Evolutionary conservation across 2,113 vertebrate genomes (phyloP), one percentile per base, ranked within the genome.

Genomic region (Platichthys flesus): DNA sequence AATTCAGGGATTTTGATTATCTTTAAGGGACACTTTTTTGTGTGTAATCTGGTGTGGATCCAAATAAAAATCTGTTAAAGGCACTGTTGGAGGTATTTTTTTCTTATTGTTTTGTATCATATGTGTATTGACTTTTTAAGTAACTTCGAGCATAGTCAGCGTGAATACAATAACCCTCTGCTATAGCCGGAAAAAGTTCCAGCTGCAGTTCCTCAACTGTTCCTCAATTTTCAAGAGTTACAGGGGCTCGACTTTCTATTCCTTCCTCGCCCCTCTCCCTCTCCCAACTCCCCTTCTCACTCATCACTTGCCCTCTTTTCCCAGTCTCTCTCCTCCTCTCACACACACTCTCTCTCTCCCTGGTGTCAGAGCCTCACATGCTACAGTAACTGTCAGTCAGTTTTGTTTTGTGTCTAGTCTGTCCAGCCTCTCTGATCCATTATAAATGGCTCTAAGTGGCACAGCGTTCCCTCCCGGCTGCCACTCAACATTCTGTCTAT

Each of bases 341-440:
- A 28, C 57, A 21, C 49, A 12, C 23, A 81, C 31, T 40, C 42
- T 31, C 31, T 31, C 31, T 31, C 54, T 13, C 24, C 79, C 75
- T 87, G 55, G 79, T 80, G 74, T 76, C 51, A 74, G 70, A 87
- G 64, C 66, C 76, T 74, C 80, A 76, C 71, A 62, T 80, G 40
- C 71, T 73, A 71, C 76, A 74, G 77, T 90, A 78, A 76, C 83
- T 77, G 81, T 87, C 90, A 91, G 81, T 91, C 88, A 79, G 37
- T 82, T 87, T 84, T 3, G 2, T 85, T 92, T 73, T 81, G 89
- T 74, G 83, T 86, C 64, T 75, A 67, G 86, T 80, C 76, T 55
- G 28, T 72, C 73, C 83, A 74, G 74, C 58, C 71, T 59, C 82
- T 89, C 88, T 89, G 86, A 84, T 91, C 85, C 80, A 91, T 90